phyloP scores from a whole-genome alignment of 2,113 vertebrate genomes.

The Urocolius indicus region DNA sequence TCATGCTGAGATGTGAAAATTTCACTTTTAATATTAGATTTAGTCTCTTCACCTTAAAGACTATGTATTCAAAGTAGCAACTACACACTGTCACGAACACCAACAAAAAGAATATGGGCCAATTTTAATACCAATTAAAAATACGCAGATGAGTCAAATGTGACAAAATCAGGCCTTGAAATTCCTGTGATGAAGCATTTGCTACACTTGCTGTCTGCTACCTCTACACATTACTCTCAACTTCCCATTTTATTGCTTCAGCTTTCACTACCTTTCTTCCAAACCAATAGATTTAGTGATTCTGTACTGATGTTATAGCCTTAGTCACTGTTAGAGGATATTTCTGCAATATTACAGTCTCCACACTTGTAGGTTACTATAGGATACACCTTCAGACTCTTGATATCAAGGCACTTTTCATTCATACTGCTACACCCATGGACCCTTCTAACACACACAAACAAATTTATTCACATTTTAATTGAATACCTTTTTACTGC shows the following conservation, averaged over 20 bases:
- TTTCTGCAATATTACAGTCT: not conserved
- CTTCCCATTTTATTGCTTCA: not conserved
- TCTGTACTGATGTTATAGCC: not conserved
- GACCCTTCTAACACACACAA: not conserved
- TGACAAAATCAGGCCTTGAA: not conserved
- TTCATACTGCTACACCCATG: not conserved
- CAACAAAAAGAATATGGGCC: not conserved
- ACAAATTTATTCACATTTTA: not conserved
- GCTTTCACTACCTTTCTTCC: not conserved
- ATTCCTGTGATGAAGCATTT: not conserved
- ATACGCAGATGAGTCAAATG: not conserved
- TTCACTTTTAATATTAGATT: not conserved
- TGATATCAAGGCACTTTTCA: not conserved
- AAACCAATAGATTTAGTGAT: not conserved
- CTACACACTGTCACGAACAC: not conserved
- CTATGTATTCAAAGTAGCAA: not conserved
- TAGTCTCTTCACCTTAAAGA: not conserved
- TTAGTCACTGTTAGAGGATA: not conserved
- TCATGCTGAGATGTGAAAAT: not conserved
- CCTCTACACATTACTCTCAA: not conserved
- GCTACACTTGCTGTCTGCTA: accelerated
- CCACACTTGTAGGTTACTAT: not conserved
- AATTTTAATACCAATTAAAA: not conserved
- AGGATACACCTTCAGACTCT: not conserved
- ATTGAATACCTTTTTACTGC: not conserved